Conservation (phyloP, 2,888 invertebrate genomes). For the Eucriotettix oculatus region DNA sequence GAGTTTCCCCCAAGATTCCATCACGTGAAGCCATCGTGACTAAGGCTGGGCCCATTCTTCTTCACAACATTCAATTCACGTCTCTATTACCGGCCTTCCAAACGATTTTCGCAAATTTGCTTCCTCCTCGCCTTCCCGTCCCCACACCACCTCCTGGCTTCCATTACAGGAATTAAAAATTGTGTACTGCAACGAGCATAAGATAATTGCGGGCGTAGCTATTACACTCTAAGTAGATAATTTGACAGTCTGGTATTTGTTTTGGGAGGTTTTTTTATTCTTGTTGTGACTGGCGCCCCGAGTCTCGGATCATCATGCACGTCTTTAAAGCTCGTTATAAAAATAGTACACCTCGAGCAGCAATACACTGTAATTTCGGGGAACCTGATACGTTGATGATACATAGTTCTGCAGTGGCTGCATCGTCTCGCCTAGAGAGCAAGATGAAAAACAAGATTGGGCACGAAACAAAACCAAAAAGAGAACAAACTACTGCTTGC, state of each 20-base stretch:
- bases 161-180: background rate
- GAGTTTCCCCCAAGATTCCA: too few relatives aligned
- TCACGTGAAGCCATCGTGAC: too few relatives aligned
- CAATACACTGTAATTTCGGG: background rate
- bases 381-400: background rate
- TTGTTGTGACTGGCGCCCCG: background rate
- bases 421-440: too few relatives aligned
- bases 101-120: too few relatives aligned
- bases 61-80: background rate
- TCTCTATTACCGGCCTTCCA: background rate
- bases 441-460: too few relatives aligned
- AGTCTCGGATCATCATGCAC: background rate
- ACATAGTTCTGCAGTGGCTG: background rate
- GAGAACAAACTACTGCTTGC: too few relatives aligned
- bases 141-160: background rate
- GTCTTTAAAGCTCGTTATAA: background rate
- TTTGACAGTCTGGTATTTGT: background rate
- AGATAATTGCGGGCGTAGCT: background rate
- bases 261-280: background rate
- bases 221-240: background rate
- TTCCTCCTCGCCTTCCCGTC: background rate
- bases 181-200: background rate
- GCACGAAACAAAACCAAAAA: too few relatives aligned
- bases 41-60: too few relatives aligned
- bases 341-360: background rate